A percentile compares a stretch with the other conserved stretches of the same genome.
Evolutionary conservation across 2,113 vertebrate genomes (phyloP).

Genomic region (Pelobates fuscus): DNA sequence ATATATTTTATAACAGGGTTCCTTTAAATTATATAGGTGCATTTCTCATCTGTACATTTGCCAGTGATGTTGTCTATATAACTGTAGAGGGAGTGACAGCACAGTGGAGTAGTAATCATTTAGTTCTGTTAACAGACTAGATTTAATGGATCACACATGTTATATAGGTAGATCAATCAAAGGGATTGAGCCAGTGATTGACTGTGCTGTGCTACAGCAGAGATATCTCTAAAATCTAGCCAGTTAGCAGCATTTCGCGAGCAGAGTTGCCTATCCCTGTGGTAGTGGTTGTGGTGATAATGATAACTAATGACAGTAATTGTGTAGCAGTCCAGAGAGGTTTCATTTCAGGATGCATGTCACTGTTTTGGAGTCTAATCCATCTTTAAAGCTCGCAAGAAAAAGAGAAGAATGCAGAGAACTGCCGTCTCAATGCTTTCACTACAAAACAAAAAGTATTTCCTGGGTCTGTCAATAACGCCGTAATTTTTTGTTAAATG

Average conservation of each 20-base stretch:
- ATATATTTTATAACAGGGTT: too few relatives aligned
- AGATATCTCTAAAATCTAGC: background rate
- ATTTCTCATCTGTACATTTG: too few relatives aligned
- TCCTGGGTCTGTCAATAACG: too few relatives aligned
- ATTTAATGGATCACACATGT: background rate
- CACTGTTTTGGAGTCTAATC: background rate
- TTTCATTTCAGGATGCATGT: background rate
- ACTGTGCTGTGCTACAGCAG: background rate
- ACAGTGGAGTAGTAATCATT: background rate
- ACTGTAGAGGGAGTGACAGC: background rate
- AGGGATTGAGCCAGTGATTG: background rate
- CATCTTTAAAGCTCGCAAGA: background rate
- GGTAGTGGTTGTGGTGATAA: background rate
- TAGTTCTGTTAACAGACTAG: background rate
- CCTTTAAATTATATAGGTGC: too few relatives aligned
- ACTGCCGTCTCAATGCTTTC: background rate
- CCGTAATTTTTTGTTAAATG: too few relatives aligned
- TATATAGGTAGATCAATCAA: background rate
- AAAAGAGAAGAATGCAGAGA: background rate
- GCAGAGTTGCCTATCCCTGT: background rate
- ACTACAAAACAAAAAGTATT: too few relatives aligned
- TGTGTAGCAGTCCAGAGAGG: background rate
- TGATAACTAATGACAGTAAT: slow-evolving; percentile 4
- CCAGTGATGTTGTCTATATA: too few relatives aligned
- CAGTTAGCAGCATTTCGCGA: background rate